Percentiles rank a stretch among this genome's conserved stretches.
phyloP scores from a whole-genome alignment of 2,888 invertebrate genomes.

The Drosophila ezoana region DNA sequence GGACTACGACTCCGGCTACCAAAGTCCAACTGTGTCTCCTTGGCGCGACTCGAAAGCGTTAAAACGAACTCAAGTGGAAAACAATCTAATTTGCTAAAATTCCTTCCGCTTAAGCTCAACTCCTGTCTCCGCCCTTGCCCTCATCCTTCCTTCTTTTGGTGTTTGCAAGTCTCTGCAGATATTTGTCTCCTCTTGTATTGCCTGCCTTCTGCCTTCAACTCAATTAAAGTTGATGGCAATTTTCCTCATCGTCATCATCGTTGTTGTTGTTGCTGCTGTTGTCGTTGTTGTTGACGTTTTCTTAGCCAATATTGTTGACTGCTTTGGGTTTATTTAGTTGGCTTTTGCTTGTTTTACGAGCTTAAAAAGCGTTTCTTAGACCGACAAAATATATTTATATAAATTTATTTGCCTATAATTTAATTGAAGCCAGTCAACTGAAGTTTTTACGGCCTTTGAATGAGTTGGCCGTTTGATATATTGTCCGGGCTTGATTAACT shows the following conservation, averaged over 20 bases:
- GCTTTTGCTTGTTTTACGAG: constrained; percentile 69
- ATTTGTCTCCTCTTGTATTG: constrained; percentile 40
- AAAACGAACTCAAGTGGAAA: constrained; percentile 84
- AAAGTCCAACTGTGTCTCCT: constrained; percentile 39
- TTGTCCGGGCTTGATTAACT: constrained; percentile 16
- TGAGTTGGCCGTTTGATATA: constrained; percentile 18
- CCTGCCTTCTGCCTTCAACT: constrained; percentile 67
- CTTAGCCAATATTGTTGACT: constrained; percentile 76
- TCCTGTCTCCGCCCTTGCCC: constrained; percentile 7
- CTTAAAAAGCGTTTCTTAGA: constrained; percentile 44
- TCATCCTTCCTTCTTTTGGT: constrained; percentile 12
- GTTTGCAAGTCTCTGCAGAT: constrained; percentile 26
- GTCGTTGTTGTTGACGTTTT: constrained; percentile 52
- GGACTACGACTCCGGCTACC: constrained; percentile 22
- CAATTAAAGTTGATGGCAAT: constrained; percentile 79
- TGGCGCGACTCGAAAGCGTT: constrained; percentile 67
- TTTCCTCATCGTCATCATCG: constrained; percentile 45
- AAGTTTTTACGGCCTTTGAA: constrained; percentile 20
- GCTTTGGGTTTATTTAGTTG: constrained; percentile 68
- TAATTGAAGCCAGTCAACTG: constrained; percentile 64
- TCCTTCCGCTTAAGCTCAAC: constrained; percentile 65
- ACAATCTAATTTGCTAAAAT: constrained; percentile 84
- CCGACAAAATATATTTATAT: constrained; percentile 46
- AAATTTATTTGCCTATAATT: constrained; percentile 77
- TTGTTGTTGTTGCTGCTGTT: constrained; percentile 19